Evolutionary conservation across 2,888 invertebrate genomes (phyloP), one percentile per base, ranked within the genome.

Genomic region (Conchocele bisecta): DNA sequence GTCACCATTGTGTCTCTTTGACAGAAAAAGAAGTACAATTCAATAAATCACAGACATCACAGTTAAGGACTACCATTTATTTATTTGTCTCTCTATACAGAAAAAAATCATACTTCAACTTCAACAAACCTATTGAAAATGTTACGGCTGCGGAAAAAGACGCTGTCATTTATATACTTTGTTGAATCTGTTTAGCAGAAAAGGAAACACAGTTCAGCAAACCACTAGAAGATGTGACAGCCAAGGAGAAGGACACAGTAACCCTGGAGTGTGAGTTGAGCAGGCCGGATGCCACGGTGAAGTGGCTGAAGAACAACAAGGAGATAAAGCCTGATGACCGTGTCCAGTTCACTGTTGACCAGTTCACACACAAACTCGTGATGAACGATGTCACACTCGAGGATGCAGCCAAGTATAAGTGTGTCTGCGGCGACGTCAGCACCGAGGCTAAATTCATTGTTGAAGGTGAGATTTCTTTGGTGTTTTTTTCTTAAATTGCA

Each of bases 261-360:
- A 79, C 83, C 33, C 78, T 89, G 44, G 83, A 83, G 53, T 88
- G 87, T 68, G 82, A 86, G 42, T 64, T 87, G 9, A 77, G 66
- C 60, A 82, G 82, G 51, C 82, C 73, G 13, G 97, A 98, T 91
- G 54, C 51, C 13, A 59, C 72, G 17, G 75, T 75, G 0, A 95
- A 95, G 89, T 98, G 97, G 97, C 95, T 94, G 92, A 95, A 96
- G 69, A 79, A 87, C 65, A 87, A 86, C 94, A 94, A 95, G 84
- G 96, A 97, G 91, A 93, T 97, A 1, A 96, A 95, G 85, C 96
- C 96, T 50, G 96, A 96, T 95, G 96, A 86, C 35, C 77, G 96
- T 89, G 96, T 89, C 93, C 96, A 77, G 86, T 94, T 97, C 22
- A 94, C 96, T 58, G 95, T 96, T 88, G 96, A 97, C 92, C 96